Conservation (phyloP, 2,113 vertebrate species). For the Odocoileus hemionus region DNA sequence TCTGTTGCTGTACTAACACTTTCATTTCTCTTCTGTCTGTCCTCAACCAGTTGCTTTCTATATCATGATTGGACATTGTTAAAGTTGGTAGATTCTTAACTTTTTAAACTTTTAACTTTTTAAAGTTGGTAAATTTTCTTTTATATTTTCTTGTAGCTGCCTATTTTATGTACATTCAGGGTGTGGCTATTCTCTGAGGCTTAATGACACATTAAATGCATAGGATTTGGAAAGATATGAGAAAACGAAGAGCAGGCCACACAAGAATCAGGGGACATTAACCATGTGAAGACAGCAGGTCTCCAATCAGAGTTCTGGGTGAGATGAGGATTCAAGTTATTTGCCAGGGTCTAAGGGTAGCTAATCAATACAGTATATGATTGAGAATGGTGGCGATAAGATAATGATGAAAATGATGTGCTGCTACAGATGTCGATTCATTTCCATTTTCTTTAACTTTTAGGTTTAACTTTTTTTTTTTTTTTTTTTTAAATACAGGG, state of each 20-base stretch:
- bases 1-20: background rate
- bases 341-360: background rate
- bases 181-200: background rate
- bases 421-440: background rate
- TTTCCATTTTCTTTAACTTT: background rate
- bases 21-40: background rate
- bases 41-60: background rate
- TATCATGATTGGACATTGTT: background rate
- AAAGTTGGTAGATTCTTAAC: background rate
- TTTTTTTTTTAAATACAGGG: background rate
- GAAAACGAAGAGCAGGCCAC: background rate
- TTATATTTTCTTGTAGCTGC: background rate
- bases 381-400: background rate
- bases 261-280: background rate
- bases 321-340: background rate
- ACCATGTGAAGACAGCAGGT: background rate
- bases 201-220: background rate
- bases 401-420: background rate
- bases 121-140: background rate
- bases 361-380: background rate
- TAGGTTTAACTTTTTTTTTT: background rate
- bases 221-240: background rate
- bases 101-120: no score
- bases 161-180: background rate
- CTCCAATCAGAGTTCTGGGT: background rate